Base-by-base conservation (phyloP, 2,113 vertebrate genomes). In the Phyllostomus hastatus region DNA sequence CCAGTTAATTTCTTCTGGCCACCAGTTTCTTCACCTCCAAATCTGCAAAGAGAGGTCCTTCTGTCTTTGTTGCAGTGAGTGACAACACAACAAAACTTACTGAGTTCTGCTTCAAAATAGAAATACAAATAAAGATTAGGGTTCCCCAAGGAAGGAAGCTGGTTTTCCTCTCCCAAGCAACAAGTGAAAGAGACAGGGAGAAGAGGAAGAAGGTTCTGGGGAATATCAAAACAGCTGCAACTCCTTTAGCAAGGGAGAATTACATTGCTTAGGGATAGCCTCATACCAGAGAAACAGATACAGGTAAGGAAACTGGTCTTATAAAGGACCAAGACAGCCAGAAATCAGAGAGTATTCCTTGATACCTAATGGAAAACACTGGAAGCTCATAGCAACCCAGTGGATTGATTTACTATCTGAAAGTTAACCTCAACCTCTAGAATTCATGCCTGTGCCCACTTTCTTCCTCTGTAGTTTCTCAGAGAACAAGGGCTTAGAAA, bases 81-180 rank as follows among this genome's bases (percentile, higher is more conserved):
- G 66, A 95, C 91, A 88, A 78, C 46, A 26, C 20, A 24, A 93
- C 83, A 88, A 78, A 73, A 73, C 85, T 52, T 70, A 78, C 31
- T n/a, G 48, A 86, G 48, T 85, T 95, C 87, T 90, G 67, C 57
- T 96, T 94, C 95, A 95, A 92, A 94, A 94, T 86, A 95, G 89
- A 97, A 96, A 89, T 88, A 84, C 31, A 95, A 96, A 96, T 96
- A 96, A 95, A 94, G 80, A 92, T 91, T 79, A 92, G 78, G n/a
- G 87, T 67, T 95, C 94, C 94, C 96, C 61, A 66, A 96, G 95
- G 66, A 94, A 96, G 95, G 89, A 95, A 96, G 82, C 78, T 94
- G 72, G 57, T 90, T 95, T 95, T 92, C 88, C 88, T 97, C 96
- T 97, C 95, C 95, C 94, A 96, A 95, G 84, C 81, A 94, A 50